phyloP scores from a whole-genome alignment of 1,140 invertebrate genomes.

The Pemphigus obesinymphae region DNA sequence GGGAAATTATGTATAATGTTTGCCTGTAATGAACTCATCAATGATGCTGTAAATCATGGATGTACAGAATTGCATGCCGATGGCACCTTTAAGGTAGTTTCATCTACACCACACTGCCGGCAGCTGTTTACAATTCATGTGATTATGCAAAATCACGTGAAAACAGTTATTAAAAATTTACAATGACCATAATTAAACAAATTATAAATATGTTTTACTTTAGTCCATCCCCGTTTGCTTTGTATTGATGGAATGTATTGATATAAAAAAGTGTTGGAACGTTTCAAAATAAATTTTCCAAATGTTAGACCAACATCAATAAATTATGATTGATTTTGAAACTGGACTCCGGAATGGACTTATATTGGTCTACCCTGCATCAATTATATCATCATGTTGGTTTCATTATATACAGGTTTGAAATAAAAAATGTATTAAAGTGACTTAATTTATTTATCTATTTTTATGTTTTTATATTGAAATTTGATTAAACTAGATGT shows the following conservation, averaged over 20 bases:
- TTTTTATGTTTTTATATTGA: background rate
- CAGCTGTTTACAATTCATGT: background rate
- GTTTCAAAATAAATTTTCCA: background rate
- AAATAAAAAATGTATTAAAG: too few species aligned
- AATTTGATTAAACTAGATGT: background rate
- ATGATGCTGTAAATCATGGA: background rate
- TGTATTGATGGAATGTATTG: background rate
- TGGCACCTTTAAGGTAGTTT: background rate
- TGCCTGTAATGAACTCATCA: background rate
- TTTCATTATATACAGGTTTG: background rate
- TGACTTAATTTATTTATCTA: background rate
- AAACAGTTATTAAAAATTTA: background rate
- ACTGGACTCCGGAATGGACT: background rate
- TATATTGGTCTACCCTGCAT: background rate
- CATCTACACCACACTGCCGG: background rate
- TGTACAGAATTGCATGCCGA: background rate
- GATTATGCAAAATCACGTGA: background rate
- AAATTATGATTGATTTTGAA: background rate
- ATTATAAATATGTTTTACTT: background rate
- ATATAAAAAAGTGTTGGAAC: background rate
- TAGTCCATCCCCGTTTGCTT: background rate
- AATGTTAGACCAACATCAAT: background rate
- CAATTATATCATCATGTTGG: background rate
- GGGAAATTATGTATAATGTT: background rate
- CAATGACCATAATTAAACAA: too few species aligned